phyloP scores from a whole-genome alignment of 2,888 invertebrate genomes.

The Rhagium mordax region DNA sequence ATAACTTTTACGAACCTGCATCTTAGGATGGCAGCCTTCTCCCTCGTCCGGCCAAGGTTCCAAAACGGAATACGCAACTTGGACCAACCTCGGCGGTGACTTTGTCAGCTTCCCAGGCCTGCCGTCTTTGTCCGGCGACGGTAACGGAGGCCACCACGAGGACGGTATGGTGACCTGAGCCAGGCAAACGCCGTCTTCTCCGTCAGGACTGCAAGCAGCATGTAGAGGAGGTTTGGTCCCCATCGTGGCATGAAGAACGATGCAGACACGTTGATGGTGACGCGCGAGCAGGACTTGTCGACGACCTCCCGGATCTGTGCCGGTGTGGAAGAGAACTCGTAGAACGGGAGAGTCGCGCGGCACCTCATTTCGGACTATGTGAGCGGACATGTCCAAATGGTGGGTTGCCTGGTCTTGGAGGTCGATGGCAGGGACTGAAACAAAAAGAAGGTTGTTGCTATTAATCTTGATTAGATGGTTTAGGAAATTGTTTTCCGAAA shows the following conservation, averaged over 20 bases:
- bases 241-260: conserved; percentile 83
- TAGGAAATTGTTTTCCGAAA: neutral
- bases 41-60: conserved; percentile 82
- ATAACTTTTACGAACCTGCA: conserved; percentile 67
- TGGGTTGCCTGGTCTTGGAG: conserved; percentile 78
- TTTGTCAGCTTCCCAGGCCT: conserved; percentile 67
- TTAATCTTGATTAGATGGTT: too few relatives aligned
- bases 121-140: conserved; percentile 76
- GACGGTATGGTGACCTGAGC: conserved; percentile 88
- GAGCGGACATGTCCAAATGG: conserved; percentile 92
- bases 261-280: conserved; percentile 81
- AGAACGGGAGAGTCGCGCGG: conserved; percentile 93
- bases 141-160: conserved; percentile 90
- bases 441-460: neutral
- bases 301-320: conserved; percentile 86
- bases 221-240: conserved; percentile 78
- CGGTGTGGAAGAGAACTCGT: conserved; percentile 93
- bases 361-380: conserved; percentile 89
- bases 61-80: conserved; percentile 90
- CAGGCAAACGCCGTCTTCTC: conserved; percentile 93
- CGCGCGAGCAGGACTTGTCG: conserved; percentile 76
- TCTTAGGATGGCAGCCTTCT: conserved; percentile 83
- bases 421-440: conserved; percentile 69
- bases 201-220: conserved; percentile 94
- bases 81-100: conserved; percentile 81